Conservation (phyloP, 2,797 vertebrate genomes). For the Tauraco hartlaubi region DNA sequence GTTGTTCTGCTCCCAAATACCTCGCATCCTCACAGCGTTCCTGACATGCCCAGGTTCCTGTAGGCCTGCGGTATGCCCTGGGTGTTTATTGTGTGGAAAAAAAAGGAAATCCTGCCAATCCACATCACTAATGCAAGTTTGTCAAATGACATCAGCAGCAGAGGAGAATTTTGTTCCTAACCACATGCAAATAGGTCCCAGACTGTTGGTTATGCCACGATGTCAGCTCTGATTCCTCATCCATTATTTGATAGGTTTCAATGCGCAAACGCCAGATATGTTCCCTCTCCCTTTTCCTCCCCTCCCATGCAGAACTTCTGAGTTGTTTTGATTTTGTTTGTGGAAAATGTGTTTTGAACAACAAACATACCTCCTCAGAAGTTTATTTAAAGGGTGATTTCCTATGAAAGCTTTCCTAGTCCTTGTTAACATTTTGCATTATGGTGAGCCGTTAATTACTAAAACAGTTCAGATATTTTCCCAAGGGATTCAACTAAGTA, state of each 20-base stretch:
- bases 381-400: constrained; percentile 61
- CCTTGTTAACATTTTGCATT: constrained; percentile 67
- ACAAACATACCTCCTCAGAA: constrained; percentile 64
- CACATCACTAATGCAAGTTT: constrained; percentile 61
- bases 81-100: constrained; percentile 67
- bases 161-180: constrained; percentile 65
- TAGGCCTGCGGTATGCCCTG: not conserved
- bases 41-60: not conserved
- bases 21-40: rapidly evolving
- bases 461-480: constrained; percentile 61
- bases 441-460: constrained; percentile 66
- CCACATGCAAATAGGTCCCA: constrained; percentile 69
- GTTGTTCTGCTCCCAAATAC: not conserved
- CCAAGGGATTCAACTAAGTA: constrained; percentile 14
- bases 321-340: constrained; percentile 65
- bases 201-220: constrained; percentile 64
- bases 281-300: not conserved
- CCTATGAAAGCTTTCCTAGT: constrained; percentile 58
- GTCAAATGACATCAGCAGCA: constrained; percentile 74
- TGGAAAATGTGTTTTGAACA: constrained; percentile 67
- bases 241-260: constrained; percentile 65
- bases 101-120: constrained; percentile 68
- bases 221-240: constrained; percentile 71
- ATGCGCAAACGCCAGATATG: not conserved
- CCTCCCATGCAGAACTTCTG: constrained; percentile 40